phyloP scores from a whole-genome alignment of 2,888 invertebrate genomes.

The Zeuzera pyrina region DNA sequence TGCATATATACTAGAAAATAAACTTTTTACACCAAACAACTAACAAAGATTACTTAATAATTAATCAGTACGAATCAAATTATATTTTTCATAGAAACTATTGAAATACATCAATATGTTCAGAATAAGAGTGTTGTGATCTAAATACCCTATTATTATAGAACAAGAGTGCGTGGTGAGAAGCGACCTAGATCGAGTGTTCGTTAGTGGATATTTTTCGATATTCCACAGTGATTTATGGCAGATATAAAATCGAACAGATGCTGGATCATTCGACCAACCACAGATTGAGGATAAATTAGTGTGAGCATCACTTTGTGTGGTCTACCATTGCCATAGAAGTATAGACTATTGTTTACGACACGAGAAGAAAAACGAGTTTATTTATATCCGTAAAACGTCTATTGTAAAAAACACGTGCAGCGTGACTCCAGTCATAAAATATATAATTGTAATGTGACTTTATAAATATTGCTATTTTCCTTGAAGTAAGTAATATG shows the following conservation, averaged over 20 bases:
- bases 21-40: too few species aligned
- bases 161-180: slow-evolving; percentile 29
- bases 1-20: too few species aligned
- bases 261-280: slow-evolving; percentile 38
- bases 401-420: not conserved
- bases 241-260: slow-evolving; percentile 50
- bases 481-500: too few species aligned
- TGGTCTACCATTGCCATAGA: slow-evolving; percentile 41
- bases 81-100: too few species aligned
- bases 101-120: too few species aligned
- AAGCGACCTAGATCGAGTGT: slow-evolving; percentile 47
- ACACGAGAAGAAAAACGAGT: slow-evolving; percentile 5
- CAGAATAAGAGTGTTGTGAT: too few species aligned
- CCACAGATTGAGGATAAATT: slow-evolving; percentile 29
- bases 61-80: too few species aligned
- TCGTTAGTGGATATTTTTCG: slow-evolving; percentile 42
- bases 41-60: too few species aligned
- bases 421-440: not conserved
- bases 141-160: too few species aligned
- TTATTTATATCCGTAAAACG: slow-evolving; percentile 1
- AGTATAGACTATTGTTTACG: slow-evolving; percentile 36
- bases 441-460: too few species aligned
- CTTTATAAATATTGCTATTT: too few species aligned
- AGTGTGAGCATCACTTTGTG: slow-evolving; percentile 31
- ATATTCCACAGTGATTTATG: slow-evolving; percentile 54